Percentiles rank a stretch among this genome's conserved stretches.
These are phyloP conservation scores for Coelinius sp. DNA, from an alignment of 2,888 invertebrate genomes.

Conservation along the genomic window DNA sequence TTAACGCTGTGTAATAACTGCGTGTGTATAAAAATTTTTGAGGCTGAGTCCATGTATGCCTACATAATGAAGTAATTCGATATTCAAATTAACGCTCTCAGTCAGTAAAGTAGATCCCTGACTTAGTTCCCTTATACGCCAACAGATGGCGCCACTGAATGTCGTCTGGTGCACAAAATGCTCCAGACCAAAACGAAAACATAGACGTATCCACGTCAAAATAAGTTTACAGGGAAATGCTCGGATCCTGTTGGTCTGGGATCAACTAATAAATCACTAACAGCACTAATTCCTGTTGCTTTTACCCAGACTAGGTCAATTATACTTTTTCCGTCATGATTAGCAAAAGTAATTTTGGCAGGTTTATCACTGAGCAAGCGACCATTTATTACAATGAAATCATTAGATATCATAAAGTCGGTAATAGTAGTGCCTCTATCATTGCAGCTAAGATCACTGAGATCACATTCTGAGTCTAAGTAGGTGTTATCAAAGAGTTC, in stretches of 20 bases:
- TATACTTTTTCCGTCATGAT: constrained; percentile 11
- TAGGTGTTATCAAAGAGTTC: background rate
- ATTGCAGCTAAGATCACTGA: background rate
- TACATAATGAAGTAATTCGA: no score
- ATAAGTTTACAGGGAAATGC: background rate
- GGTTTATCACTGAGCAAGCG: constrained; percentile 5
- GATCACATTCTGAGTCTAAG: background rate
- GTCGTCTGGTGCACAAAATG: no score
- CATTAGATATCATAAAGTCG: background rate
- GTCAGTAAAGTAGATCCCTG: no score
- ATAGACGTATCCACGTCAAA: no score
- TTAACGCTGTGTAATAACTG: no score
- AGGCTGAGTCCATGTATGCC: no score
- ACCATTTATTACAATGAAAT: background rate
- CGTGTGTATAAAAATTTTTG: no score
- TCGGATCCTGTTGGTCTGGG: background rate
- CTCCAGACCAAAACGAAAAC: no score
- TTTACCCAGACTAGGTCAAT: constrained; percentile 33
- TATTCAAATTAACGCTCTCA: no score
- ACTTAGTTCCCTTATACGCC: no score
- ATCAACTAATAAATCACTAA: constrained; percentile 10
- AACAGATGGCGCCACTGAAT: no score
- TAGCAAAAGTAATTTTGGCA: constrained; percentile 23
- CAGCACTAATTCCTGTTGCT: background rate
- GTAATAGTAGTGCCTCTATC: background rate